Evolutionary conservation across 1,140 invertebrate species (phyloP).

Genomic region (Dryas iulia): DNA sequence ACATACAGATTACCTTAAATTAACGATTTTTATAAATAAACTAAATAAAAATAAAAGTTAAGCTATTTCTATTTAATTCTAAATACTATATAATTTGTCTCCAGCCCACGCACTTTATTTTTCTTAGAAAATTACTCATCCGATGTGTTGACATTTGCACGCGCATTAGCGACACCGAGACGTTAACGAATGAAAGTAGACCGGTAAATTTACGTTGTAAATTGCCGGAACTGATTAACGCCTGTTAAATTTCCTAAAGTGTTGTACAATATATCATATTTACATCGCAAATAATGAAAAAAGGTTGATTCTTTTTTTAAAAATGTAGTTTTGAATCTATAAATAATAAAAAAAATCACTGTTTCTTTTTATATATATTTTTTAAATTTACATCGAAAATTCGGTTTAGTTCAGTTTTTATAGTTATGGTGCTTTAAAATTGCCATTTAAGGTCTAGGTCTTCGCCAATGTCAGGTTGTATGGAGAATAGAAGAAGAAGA

Average conservation of each 20-base stretch:
- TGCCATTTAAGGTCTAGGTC: too few relatives aligned
- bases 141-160: conserved; percentile 50
- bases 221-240: conserved; percentile 50
- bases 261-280: conserved; percentile 9
- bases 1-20: too few relatives aligned
- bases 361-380: background rate
- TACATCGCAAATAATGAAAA: conserved; percentile 2
- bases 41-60: background rate
- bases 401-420: too few relatives aligned
- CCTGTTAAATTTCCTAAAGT: conserved; percentile 4
- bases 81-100: background rate
- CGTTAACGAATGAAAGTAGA: conserved; percentile 45
- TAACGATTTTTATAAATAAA: too few relatives aligned
- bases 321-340: too few relatives aligned
- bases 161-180: conserved; percentile 46
- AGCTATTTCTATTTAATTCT: background rate
- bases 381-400: too few relatives aligned
- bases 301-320: too few relatives aligned
- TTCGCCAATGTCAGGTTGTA: too few relatives aligned
- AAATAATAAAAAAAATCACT: background rate
- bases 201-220: conserved; percentile 58
- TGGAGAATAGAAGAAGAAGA: too few relatives aligned
- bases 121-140: conserved; percentile 14
- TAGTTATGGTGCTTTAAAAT: too few relatives aligned
- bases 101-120: conserved; percentile 14